Evolutionary conservation across 2,113 vertebrate genomes (phyloP).

Genomic region (Saguinus midas): DNA sequence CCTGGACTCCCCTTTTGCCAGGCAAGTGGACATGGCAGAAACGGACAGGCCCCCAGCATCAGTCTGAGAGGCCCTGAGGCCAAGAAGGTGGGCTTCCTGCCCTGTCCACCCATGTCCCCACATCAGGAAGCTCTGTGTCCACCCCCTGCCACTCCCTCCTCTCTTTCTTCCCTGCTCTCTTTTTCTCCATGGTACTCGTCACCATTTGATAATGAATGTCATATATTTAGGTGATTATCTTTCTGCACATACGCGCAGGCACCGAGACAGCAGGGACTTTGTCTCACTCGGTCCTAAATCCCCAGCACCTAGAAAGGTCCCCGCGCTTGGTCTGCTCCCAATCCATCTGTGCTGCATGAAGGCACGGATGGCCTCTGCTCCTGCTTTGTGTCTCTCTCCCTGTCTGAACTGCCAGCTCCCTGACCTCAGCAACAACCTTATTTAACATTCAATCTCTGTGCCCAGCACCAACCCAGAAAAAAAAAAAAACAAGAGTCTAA

Average conservation of each 20-base stretch:
- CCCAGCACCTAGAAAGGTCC: not conserved
- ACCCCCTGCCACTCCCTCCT: not conserved
- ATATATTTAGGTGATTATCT: not conserved
- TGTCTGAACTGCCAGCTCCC: not conserved
- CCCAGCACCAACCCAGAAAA: not conserved
- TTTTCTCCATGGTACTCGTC: not conserved
- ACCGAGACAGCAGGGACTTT: not conserved
- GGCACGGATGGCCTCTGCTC: not conserved
- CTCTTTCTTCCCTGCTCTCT: not conserved
- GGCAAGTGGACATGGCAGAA: not conserved
- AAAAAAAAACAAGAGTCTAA: not conserved
- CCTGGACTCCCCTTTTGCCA: not conserved
- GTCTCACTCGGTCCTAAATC: not conserved
- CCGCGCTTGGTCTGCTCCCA: not conserved
- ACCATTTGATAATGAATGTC: not conserved
- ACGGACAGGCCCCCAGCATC: not conserved
- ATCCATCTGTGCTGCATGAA: rapidly evolving
- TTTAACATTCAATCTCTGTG: not conserved
- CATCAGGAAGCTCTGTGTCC: not conserved
- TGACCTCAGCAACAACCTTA: not conserved
- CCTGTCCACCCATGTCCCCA: not conserved
- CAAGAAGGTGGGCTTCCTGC: not conserved
- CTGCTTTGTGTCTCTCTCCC: not conserved
- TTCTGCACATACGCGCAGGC: not conserved
- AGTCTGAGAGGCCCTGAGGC: not conserved